phyloP scores from a whole-genome alignment of 2,888 invertebrate genomes.

The Dolichopus griseipennis region DNA sequence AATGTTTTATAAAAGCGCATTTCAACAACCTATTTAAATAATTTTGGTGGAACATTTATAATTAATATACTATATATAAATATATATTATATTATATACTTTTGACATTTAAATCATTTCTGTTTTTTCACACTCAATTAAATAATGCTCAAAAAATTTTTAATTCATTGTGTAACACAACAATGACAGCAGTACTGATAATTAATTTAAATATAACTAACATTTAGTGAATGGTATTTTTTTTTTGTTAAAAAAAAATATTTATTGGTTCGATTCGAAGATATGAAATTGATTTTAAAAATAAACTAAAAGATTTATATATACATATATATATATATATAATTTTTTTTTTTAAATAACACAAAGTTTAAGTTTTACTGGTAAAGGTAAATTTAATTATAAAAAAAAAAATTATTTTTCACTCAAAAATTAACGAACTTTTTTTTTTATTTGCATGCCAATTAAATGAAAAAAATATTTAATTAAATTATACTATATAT shows the following conservation, averaged over 20 bases:
- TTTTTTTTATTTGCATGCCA: neutral
- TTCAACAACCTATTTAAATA: conserved; percentile 15
- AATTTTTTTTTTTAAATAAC: no score
- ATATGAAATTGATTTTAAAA: conserved; percentile 4
- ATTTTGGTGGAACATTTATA: no score
- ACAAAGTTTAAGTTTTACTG: no score
- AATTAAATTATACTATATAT: neutral
- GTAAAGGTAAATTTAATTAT: no score
- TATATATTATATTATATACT: neutral
- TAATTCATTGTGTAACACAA: neutral
- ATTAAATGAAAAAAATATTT: neutral
- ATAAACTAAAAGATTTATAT: neutral
- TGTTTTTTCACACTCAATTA: neutral
- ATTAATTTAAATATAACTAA: neutral
- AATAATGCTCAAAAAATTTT: neutral
- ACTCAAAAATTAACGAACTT: neutral
- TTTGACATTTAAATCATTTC: neutral
- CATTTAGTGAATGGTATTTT: neutral
- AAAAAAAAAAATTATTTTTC: neutral
- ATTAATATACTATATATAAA: neutral
- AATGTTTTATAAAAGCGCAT: conserved; percentile 18
- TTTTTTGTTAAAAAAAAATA: neutral
- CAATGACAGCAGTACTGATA: neutral
- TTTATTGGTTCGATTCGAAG: conserved; percentile 6
- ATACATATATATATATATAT: no score